phyloP scores from a whole-genome alignment of 2,797 vertebrate genomes.

The Acanthurus leucopareius region DNA sequence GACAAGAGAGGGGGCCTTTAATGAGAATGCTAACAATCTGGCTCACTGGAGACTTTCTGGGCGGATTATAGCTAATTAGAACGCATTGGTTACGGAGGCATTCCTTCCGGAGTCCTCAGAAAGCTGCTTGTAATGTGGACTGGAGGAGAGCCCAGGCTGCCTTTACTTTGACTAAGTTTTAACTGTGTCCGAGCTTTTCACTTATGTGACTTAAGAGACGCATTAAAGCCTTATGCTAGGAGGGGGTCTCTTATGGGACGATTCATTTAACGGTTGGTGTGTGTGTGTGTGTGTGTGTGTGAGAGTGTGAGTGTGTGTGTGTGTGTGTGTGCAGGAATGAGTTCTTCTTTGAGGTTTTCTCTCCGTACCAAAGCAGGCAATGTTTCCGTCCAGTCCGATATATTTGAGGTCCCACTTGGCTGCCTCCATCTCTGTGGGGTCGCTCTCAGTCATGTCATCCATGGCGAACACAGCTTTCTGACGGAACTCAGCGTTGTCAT shows the following conservation, averaged over 20 bases:
- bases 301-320: slow-evolving; percentile 12
- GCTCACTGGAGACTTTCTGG: slow-evolving; percentile 82
- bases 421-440: slow-evolving; percentile 95
- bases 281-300: slow-evolving; percentile 9
- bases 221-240: slow-evolving; percentile 52
- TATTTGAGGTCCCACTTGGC: slow-evolving; percentile 98
- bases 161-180: slow-evolving; percentile 74
- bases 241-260: slow-evolving; percentile 15
- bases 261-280: slow-evolving; percentile 30
- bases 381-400: slow-evolving; percentile 98
- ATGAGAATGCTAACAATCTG: slow-evolving; percentile 85
- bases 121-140: slow-evolving; percentile 76
- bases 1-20: slow-evolving; percentile 82
- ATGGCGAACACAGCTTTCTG: slow-evolving; percentile 97
- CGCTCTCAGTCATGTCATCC: slow-evolving; percentile 96
- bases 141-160: slow-evolving; percentile 69
- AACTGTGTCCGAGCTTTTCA: slow-evolving; percentile 56
- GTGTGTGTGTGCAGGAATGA: slow-evolving; percentile 5
- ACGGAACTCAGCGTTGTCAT: slow-evolving; percentile 98
- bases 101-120: slow-evolving; percentile 80
- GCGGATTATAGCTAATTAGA: slow-evolving; percentile 87
- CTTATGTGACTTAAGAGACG: slow-evolving; percentile 60
- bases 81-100: slow-evolving; percentile 82
- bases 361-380: slow-evolving; percentile 95
- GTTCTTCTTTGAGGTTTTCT: slow-evolving; percentile 36